These are phyloP conservation scores for Palythoa grandis DNA, from an alignment of 92 coral and sea anemone species.

Conservation along the genomic window DNA sequence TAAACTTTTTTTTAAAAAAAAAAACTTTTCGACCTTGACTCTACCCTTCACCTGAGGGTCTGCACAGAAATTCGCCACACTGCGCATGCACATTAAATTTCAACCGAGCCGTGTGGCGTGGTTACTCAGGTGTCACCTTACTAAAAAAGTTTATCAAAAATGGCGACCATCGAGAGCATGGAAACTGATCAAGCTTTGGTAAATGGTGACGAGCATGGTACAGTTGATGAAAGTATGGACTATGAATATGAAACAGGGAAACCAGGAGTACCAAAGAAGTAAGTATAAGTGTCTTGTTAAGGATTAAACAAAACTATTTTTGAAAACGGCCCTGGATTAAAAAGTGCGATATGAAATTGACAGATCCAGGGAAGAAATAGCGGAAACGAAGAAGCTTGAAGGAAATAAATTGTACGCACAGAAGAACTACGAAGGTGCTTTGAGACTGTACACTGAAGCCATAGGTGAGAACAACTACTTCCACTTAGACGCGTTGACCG, in stretches of 20 bases:
- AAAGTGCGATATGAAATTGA: conserved; percentile 17
- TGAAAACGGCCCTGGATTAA: neutral
- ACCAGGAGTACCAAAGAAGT: conserved; percentile 46
- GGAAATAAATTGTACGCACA: conserved; percentile 84
- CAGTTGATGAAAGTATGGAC: conserved; percentile 61
- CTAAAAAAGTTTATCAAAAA: conserved; percentile 13
- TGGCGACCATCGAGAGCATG: conserved; percentile 42
- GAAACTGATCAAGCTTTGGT: conserved; percentile 30
- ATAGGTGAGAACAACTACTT: conserved; percentile 65
- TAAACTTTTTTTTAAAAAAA: no score
- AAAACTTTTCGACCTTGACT: no score
- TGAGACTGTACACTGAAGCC: conserved; percentile 87
- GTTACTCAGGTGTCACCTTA: conserved; percentile 26
- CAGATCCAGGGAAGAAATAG: conserved; percentile 66
- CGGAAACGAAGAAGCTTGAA: conserved; percentile 91
- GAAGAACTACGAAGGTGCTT: conserved; percentile 79
- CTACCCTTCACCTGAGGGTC: no score
- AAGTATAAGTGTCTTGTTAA: conserved; percentile 6
- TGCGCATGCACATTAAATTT: no score
- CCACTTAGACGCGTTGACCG: no score
- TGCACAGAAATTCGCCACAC: no score
- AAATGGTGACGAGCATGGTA: conserved; percentile 26
- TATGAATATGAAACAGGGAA: conserved; percentile 47
- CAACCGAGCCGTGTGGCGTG: neutral
- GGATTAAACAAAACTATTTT: neutral